Percentiles rank a stretch among this genome's conserved stretches.
These are phyloP conservation scores for Holothuria glaberrima DNA, from an alignment of 35 echinoderm and acorn worm genomes.

Conservation along the genomic window DNA sequence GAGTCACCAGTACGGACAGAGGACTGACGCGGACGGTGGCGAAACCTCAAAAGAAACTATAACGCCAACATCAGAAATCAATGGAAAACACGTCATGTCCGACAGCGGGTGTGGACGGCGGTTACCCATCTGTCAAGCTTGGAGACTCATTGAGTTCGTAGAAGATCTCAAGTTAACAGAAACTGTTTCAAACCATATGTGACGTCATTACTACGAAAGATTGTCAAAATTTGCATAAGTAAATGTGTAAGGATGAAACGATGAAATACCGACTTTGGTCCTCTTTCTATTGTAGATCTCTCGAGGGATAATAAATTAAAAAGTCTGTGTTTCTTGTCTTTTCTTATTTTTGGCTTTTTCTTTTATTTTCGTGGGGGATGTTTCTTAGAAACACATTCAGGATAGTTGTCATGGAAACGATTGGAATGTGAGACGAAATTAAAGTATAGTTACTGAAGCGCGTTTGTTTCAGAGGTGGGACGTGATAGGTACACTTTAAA, in stretches of 20 bases:
- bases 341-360: background rate
- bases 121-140: slow-evolving; percentile 37
- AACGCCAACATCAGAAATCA: slow-evolving; percentile 1
- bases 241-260: too few relatives aligned
- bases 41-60: background rate
- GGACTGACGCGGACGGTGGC: background rate
- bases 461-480: too few relatives aligned
- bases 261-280: too few relatives aligned
- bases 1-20: slow-evolving; percentile 1
- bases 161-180: too few relatives aligned
- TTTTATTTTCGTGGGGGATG: background rate
- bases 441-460: too few relatives aligned
- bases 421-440: background rate
- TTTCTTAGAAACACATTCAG: too few relatives aligned
- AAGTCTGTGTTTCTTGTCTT: background rate
- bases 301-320: too few relatives aligned
- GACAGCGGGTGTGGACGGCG: slow-evolving; percentile 19
- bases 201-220: too few relatives aligned
- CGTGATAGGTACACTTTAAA: background rate
- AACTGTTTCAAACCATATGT: too few relatives aligned
- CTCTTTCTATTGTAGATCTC: too few relatives aligned
- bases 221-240: too few relatives aligned
- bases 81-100: background rate
- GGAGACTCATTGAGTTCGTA: background rate
- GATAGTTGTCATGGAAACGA: too few relatives aligned